These are phyloP conservation scores for Teleopsis dalmanni DNA, from an alignment of 1,140 invertebrate species.

Conservation along the genomic window DNA sequence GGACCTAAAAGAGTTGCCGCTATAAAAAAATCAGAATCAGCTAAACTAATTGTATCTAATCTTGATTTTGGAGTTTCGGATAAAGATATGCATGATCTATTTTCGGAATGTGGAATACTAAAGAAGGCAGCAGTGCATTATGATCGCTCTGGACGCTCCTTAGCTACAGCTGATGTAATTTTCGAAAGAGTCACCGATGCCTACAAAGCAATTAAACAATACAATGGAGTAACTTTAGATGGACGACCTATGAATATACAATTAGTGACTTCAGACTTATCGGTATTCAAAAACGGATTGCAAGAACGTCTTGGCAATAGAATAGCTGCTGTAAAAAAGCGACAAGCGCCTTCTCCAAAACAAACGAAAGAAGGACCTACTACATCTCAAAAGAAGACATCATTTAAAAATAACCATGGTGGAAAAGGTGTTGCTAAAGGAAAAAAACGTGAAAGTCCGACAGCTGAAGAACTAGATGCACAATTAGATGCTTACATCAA, in stretches of 20 bases:
- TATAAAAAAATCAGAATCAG: slow-evolving; percentile 49
- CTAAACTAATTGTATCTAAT: slow-evolving; percentile 90
- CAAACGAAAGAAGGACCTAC: too few relatives aligned
- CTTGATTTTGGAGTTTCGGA: slow-evolving; percentile 95
- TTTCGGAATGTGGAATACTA: slow-evolving; percentile 91
- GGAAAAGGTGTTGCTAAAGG: too few relatives aligned
- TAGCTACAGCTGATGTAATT: slow-evolving; percentile 93
- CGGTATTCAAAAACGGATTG: too few relatives aligned
- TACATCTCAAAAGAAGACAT: too few relatives aligned
- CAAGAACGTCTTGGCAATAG: too few relatives aligned
- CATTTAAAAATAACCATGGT: too few relatives aligned
- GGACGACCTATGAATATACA: slow-evolving; percentile 93
- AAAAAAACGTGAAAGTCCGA: too few relatives aligned
- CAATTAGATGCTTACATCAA: too few relatives aligned
- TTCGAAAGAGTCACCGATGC: slow-evolving; percentile 88
- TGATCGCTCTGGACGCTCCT: slow-evolving; percentile 88
- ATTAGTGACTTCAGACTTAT: slow-evolving; percentile 70
- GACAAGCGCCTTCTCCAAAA: too few relatives aligned
- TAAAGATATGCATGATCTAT: slow-evolving; percentile 92
- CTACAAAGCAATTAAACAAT: slow-evolving; percentile 93
- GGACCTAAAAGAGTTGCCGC: slow-evolving; percentile 56
- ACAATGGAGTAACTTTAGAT: slow-evolving; percentile 94
- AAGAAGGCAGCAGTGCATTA: slow-evolving; percentile 95
- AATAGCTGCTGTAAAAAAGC: too few relatives aligned
- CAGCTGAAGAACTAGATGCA: too few relatives aligned